These are phyloP conservation scores for Chrysolophus pictus DNA, from an alignment of 2,797 vertebrate species.

Conservation along the genomic window DNA sequence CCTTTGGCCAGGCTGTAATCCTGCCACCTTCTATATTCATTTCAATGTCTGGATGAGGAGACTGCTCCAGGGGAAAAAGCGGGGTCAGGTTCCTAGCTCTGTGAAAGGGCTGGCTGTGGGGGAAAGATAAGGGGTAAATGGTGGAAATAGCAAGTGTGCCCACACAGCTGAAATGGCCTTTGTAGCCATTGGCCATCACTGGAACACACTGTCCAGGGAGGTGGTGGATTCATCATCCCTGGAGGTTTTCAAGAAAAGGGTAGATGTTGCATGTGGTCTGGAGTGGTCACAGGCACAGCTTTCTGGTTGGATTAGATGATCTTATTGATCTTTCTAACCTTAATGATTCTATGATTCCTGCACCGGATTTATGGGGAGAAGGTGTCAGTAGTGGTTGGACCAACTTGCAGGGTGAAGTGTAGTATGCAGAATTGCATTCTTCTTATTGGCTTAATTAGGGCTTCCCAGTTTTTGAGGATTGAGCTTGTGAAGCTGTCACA, in stretches of 20 bases:
- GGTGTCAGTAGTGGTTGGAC: background rate
- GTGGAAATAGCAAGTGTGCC: background rate
- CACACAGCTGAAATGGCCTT: background rate
- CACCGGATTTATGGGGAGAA: background rate
- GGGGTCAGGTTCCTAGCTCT: constrained; percentile 6
- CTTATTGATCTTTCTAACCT: too few relatives aligned
- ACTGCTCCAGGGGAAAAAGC: constrained; percentile 10
- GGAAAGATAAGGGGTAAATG: constrained; percentile 5
- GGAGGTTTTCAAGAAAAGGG: too few relatives aligned
- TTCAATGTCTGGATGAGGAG: background rate
- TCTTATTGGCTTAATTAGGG: background rate
- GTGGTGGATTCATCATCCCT: too few relatives aligned
- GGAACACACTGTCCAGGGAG: too few relatives aligned
- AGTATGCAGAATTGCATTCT: background rate
- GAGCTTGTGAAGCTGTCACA: background rate
- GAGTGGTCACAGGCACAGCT: too few relatives aligned
- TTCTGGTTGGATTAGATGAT: too few relatives aligned
- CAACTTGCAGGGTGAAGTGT: background rate
- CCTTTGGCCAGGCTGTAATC: constrained; percentile 1
- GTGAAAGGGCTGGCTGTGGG: background rate
- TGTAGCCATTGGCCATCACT: background rate
- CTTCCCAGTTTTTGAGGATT: background rate
- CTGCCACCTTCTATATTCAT: constrained; percentile 59
- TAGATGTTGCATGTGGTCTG: too few relatives aligned
- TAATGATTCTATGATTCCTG: background rate